These are phyloP conservation scores for Drosophila serrata DNA, from an alignment of 1,140 invertebrate genomes.

Conservation along the genomic window DNA sequence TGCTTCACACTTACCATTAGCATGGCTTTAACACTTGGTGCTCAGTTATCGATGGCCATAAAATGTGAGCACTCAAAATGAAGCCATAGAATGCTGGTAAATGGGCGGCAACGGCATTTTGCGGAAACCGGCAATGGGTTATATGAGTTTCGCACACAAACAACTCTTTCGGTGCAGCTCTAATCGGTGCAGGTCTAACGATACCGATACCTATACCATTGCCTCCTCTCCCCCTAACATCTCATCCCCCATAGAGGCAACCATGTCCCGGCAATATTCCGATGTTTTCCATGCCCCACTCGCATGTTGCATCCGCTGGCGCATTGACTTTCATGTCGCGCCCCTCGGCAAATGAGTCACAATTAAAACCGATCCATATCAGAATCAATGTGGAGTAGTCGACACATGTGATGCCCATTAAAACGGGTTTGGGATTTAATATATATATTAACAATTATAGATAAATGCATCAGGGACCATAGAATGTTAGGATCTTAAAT, in stretches of 20 bases:
- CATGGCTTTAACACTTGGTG: constrained; percentile 1
- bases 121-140: constrained; percentile 39
- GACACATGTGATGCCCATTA: not conserved
- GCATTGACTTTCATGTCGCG: constrained; percentile 51
- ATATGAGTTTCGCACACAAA: constrained; percentile 31
- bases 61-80: constrained; percentile 42
- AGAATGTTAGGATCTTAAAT: no score
- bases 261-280: constrained; percentile 21
- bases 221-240: not conserved
- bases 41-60: constrained; percentile 36
- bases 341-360: constrained; percentile 63
- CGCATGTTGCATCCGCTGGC: constrained; percentile 61
- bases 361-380: constrained; percentile 61
- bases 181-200: constrained; percentile 25
- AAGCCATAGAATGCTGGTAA: constrained; percentile 63
- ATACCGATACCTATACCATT: not conserved
- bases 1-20: not conserved
- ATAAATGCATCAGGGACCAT: no score
- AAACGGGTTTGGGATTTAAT: not conserved
- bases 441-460: not conserved
- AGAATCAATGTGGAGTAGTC: not conserved
- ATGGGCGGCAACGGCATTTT: constrained; percentile 32
- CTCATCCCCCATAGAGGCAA: not conserved
- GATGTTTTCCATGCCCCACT: constrained; percentile 23
- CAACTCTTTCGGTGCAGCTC: constrained; percentile 37